A percentile compares a stretch with the other conserved stretches of the same genome.
phyloP scores from a whole-genome alignment of 1,140 invertebrate genomes.

The Globodera ellingtonae region DNA sequence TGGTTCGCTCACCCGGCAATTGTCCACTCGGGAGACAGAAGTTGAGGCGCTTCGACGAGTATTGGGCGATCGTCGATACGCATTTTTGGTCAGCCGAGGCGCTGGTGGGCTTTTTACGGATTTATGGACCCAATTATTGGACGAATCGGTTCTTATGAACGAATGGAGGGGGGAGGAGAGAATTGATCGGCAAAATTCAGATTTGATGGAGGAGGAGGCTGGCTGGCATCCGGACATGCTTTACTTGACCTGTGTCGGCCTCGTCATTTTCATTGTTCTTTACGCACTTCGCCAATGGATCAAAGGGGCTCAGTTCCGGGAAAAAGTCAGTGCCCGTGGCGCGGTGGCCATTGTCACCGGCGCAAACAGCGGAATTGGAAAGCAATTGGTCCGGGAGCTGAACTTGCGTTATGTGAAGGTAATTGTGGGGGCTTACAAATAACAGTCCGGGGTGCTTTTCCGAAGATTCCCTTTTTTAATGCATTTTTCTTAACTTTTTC shows the following conservation, averaged over 20 bases:
- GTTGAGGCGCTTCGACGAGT: not conserved
- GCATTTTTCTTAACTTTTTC: not conserved
- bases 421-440: not conserved
- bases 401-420: conserved; percentile 45
- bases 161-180: too few relatives aligned
- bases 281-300: conserved; percentile 41
- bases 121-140: not conserved
- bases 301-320: conserved; percentile 43
- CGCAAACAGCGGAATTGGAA: conserved; percentile 37
- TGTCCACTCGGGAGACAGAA: not conserved
- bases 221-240: conserved; percentile 36
- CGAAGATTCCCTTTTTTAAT: not conserved
- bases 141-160: not conserved
- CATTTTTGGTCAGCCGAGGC: not conserved
- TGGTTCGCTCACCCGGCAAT: not conserved
- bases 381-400: conserved; percentile 47
- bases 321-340: conserved; percentile 47
- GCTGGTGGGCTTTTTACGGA: not conserved
- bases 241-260: conserved; percentile 15
- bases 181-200: not conserved
- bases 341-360: conserved; percentile 45
- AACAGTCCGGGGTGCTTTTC: not conserved
- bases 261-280: conserved; percentile 37
- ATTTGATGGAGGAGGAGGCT: conserved; percentile 40
- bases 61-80: not conserved